These are phyloP conservation scores for Lomographa bimaculata DNA, from an alignment of 2,888 invertebrate species.

Conservation along the genomic window DNA sequence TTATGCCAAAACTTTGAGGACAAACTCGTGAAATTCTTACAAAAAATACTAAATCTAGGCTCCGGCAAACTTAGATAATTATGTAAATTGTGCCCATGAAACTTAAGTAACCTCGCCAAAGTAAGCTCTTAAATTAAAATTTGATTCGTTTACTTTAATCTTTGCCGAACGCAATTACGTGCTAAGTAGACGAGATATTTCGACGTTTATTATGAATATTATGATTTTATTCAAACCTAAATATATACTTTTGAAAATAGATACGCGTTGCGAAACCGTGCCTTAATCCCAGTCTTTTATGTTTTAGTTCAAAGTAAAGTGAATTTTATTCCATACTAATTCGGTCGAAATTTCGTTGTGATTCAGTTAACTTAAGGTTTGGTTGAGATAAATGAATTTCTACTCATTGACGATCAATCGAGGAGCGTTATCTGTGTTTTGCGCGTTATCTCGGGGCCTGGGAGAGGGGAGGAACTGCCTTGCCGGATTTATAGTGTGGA, in stretches of 20 bases:
- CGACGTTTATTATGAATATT: constrained; percentile 23
- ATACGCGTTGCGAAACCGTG: constrained; percentile 39
- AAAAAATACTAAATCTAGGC: constrained; percentile 18
- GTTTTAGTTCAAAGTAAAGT: constrained; percentile 28
- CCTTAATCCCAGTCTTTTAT: constrained; percentile 43
- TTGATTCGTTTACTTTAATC: constrained; percentile 25
- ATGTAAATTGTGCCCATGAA: constrained; percentile 24
- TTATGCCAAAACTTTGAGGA: constrained; percentile 13
- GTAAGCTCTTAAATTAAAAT: constrained; percentile 26
- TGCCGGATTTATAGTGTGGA: constrained; percentile 20
- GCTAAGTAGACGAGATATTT: constrained; percentile 19
- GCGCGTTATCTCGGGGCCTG: constrained; percentile 57
- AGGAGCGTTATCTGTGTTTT: constrained; percentile 72
- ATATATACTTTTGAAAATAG: constrained; percentile 27
- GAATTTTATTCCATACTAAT: constrained; percentile 15
- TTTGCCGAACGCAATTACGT: constrained; percentile 24
- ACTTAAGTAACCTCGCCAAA: constrained; percentile 22
- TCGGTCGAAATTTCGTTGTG: constrained; percentile 35
- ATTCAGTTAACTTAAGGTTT: constrained; percentile 39
- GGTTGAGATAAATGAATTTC: constrained; percentile 78
- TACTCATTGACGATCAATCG: constrained; percentile 80
- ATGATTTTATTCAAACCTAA: constrained; percentile 21
- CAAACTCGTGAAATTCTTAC: constrained; percentile 9
- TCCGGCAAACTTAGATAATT: constrained; percentile 25
- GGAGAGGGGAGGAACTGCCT: constrained; percentile 11